phyloP scores from a whole-genome alignment of 2,888 invertebrate genomes.

The Amphipoea lucens region DNA sequence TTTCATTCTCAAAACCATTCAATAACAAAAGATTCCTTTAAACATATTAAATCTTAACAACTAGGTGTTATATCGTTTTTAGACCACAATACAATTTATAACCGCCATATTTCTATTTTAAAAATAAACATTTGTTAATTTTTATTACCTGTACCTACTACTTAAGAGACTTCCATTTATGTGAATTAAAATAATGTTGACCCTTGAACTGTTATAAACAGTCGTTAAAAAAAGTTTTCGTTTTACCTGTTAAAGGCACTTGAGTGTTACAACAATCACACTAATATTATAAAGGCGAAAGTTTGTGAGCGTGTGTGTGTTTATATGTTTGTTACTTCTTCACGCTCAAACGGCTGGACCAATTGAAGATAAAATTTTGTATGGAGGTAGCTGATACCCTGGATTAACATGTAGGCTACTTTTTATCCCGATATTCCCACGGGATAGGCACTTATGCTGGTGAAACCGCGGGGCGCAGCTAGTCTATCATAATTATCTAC shows the following conservation, averaged over 20 bases:
- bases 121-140: not conserved
- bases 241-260: not conserved
- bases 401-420: no score
- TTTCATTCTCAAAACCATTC: not conserved
- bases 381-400: no score
- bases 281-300: no score
- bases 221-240: not conserved
- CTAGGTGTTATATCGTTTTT: constrained; percentile 1
- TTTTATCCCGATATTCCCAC: no score
- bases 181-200: not conserved
- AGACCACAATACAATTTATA: constrained; percentile 5
- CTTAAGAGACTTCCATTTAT: not conserved
- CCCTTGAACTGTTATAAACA: not conserved
- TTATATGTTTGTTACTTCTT: no score
- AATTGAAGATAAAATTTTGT: no score
- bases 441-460: no score
- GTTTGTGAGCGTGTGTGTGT: no score
- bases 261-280: no score
- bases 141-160: not conserved
- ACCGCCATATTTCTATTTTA: not conserved
- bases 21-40: not conserved
- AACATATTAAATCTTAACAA: not conserved
- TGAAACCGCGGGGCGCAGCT: no score
- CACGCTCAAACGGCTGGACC: no score
- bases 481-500: no score